Evolutionary conservation across 2,888 invertebrate genomes (phyloP).

Genomic region (Alentia gelatinosa): DNA sequence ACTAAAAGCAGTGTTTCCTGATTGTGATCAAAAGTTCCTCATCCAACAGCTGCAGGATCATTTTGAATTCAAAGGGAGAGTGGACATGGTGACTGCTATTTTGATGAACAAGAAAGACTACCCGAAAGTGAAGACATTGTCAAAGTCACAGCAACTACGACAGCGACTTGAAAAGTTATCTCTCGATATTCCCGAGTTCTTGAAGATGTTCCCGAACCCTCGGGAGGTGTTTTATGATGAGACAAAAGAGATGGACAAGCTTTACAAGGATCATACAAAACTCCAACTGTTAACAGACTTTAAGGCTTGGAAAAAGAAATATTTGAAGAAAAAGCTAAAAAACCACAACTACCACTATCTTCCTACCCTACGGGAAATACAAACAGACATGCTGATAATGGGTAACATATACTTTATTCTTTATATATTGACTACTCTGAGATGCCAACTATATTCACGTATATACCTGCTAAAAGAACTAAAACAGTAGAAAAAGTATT

Average conservation of each 20-base stretch:
- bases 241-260: slow-evolving; percentile 67
- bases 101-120: slow-evolving; percentile 72
- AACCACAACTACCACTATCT: slow-evolving; percentile 69
- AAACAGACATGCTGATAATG: background rate
- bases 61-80: slow-evolving; percentile 66
- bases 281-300: slow-evolving; percentile 71
- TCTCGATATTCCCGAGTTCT: slow-evolving; percentile 69
- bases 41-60: slow-evolving; percentile 69
- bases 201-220: slow-evolving; percentile 76
- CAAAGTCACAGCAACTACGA: slow-evolving; percentile 64
- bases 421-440: too few species aligned
- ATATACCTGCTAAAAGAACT: too few species aligned
- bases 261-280: slow-evolving; percentile 71
- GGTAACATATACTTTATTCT: too few species aligned
- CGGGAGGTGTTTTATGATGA: slow-evolving; percentile 69
- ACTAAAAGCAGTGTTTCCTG: slow-evolving; percentile 73
- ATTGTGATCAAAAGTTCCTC: slow-evolving; percentile 77
- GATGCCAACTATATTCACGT: too few species aligned
- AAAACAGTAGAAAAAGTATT: too few species aligned
- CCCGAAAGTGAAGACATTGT: slow-evolving; percentile 71
- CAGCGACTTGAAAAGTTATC: slow-evolving; percentile 65
- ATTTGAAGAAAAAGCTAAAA: slow-evolving; percentile 68
- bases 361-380: slow-evolving; percentile 66
- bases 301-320: slow-evolving; percentile 67
- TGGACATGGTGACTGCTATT: slow-evolving; percentile 69